Evolutionary conservation across 2,797 vertebrate genomes (phyloP).

Genomic region (Spondyliosoma cantharus): DNA sequence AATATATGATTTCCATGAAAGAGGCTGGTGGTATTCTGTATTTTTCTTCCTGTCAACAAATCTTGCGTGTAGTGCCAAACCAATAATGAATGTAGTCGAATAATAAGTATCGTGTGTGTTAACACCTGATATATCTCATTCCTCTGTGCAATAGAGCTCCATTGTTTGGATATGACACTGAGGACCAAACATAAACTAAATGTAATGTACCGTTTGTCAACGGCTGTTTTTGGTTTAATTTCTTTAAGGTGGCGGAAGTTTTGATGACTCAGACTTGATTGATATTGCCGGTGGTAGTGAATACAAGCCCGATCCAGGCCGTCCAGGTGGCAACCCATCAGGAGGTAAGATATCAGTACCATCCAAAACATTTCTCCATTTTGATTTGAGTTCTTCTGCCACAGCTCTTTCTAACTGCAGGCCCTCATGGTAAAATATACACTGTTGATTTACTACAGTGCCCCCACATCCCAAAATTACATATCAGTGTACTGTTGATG

Average conservation of each 20-base stretch:
- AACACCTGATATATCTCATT: too few species aligned
- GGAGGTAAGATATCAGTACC: conserved; percentile 45
- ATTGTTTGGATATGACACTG: too few species aligned
- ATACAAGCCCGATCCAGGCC: conserved; percentile 72
- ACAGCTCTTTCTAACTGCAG: neutral
- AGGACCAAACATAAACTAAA: neutral
- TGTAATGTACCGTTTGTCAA: neutral
- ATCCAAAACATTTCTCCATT: neutral
- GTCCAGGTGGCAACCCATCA: conserved; percentile 1
- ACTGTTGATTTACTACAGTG: neutral
- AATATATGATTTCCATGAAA: too few species aligned
- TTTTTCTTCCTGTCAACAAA: too few species aligned
- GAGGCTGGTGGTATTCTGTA: too few species aligned
- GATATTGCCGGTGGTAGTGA: neutral
- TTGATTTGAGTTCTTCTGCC: neutral
- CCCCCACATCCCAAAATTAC: neutral
- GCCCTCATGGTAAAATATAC: neutral
- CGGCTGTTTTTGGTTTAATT: neutral
- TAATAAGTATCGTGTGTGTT: too few species aligned
- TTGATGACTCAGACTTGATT: conserved; percentile 49
- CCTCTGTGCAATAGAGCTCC: too few species aligned
- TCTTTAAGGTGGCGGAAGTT: conserved; percentile 52
- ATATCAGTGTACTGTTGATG: neutral
- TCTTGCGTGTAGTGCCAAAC: too few species aligned
- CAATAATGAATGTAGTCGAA: too few species aligned